Percentiles rank a stretch among this genome's conserved stretches.
phyloP scores from a whole-genome alignment of 2,888 invertebrate species.

The Glomeris marginata region DNA sequence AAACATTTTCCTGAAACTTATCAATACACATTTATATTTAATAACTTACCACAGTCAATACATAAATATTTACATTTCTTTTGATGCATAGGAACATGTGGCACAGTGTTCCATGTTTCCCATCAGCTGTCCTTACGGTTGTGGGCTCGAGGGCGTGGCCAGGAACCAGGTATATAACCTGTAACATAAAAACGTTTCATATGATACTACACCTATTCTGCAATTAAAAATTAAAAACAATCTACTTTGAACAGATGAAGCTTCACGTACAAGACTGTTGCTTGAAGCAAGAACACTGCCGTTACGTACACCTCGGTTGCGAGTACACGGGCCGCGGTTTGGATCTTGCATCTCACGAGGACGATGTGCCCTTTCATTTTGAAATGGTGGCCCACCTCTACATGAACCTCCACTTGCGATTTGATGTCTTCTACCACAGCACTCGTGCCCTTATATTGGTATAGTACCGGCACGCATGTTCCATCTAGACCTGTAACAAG shows the following conservation, averaged over 20 bases:
- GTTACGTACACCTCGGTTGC: slow-evolving; percentile 5
- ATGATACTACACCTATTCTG: no score
- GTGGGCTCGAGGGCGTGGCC: background rate
- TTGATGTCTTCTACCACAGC: slow-evolving; percentile 2
- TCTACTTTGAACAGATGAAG: no score
- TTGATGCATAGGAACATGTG: slow-evolving; percentile 7
- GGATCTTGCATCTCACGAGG: background rate
- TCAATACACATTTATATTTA: no score
- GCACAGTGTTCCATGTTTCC: slow-evolving; percentile 1
- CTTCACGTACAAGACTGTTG: slow-evolving; percentile 4
- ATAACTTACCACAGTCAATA: no score
- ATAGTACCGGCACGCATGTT: no score
- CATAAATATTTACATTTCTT: no score
- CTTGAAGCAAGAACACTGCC: background rate
- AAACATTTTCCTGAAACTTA: no score
- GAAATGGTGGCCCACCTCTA: slow-evolving; percentile 8
- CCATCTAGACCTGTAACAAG: no score
- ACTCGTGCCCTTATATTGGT: no score
- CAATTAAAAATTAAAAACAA: no score
- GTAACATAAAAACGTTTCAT: no score
- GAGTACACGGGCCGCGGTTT: slow-evolving; percentile 3
- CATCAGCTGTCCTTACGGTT: slow-evolving; percentile 4
- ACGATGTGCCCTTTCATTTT: slow-evolving; percentile 4
- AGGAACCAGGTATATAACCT: no score
- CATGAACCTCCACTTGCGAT: slow-evolving; percentile 3